These are phyloP conservation scores for Falco cherrug DNA, from an alignment of 2,797 vertebrate genomes.

Conservation along the genomic window DNA sequence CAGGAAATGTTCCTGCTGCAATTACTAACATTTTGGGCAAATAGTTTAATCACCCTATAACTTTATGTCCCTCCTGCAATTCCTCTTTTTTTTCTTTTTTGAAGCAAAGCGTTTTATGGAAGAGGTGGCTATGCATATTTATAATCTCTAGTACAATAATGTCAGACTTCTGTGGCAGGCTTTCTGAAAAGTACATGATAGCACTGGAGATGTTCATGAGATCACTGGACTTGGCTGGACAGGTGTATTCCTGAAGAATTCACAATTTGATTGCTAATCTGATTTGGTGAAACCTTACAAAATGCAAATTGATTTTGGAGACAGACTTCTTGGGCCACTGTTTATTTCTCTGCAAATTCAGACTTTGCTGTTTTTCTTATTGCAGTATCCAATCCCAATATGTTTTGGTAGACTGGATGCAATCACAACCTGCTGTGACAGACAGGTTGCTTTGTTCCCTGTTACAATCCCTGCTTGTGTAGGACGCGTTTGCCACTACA, in stretches of 20 bases:
- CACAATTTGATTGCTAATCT: neutral
- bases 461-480: neutral
- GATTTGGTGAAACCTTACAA: neutral
- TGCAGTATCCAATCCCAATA: neutral
- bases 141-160: neutral
- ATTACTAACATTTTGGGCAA: neutral
- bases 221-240: neutral
- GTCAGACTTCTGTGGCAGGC: neutral
- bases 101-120: neutral
- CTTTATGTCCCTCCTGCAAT: neutral
- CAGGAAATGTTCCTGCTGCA: neutral
- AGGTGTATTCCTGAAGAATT: neutral
- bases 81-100: neutral
- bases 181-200: neutral
- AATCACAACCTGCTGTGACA: neutral
- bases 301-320: neutral
- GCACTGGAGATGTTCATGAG: neutral
- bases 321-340: neutral
- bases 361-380: neutral
- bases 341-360: neutral
- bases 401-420: neutral
- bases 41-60: neutral
- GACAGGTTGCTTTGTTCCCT: neutral
- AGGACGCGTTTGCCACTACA: neutral
- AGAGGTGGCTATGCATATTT: neutral